Percentiles rank a stretch among this genome's conserved stretches.
phyloP scores from a whole-genome alignment of 2,888 invertebrate genomes.

The Lasioglossum leucozonium region DNA sequence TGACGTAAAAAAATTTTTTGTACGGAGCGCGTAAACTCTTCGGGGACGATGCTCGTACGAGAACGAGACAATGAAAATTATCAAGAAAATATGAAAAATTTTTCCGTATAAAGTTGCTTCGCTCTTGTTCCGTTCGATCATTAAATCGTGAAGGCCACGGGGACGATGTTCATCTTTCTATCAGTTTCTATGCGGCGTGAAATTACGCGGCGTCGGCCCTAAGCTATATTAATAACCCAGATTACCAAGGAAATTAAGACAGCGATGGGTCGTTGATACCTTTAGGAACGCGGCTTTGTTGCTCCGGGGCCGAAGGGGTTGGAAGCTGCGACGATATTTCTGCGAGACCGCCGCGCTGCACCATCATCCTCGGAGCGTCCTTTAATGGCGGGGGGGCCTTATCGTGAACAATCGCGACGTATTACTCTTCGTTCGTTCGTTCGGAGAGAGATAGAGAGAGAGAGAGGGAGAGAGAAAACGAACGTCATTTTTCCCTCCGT shows the following conservation, averaged over 20 bases:
- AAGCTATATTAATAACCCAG: slow-evolving; percentile 83
- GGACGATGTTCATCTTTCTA: slow-evolving; percentile 68
- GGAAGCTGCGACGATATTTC: slow-evolving; percentile 73
- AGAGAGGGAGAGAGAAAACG: background rate
- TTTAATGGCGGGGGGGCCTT: slow-evolving; percentile 41
- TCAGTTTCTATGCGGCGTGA: slow-evolving; percentile 74
- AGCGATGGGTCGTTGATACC: slow-evolving; percentile 70
- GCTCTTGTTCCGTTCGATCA: slow-evolving; percentile 49
- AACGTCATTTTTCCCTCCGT: slow-evolving; percentile 1
- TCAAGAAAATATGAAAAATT: slow-evolving; percentile 23
- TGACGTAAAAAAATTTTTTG: background rate
- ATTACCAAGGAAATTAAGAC: slow-evolving; percentile 81
- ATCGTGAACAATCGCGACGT: slow-evolving; percentile 53
- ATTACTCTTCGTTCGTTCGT: slow-evolving; percentile 37
- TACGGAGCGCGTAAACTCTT: too few species aligned
- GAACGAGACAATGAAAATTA: too few species aligned
- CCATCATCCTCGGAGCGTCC: slow-evolving; percentile 24
- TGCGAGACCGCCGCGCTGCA: slow-evolving; percentile 27
- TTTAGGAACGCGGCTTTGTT: slow-evolving; percentile 63
- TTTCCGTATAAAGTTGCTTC: slow-evolving; percentile 31
- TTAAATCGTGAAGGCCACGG: slow-evolving; percentile 31
- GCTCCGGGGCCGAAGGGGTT: slow-evolving; percentile 60
- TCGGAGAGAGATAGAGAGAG: background rate
- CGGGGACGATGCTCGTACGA: background rate
- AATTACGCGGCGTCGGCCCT: slow-evolving; percentile 74